phyloP scores from a whole-genome alignment of 2,797 vertebrate genomes.

The Sebastes nivosus region DNA sequence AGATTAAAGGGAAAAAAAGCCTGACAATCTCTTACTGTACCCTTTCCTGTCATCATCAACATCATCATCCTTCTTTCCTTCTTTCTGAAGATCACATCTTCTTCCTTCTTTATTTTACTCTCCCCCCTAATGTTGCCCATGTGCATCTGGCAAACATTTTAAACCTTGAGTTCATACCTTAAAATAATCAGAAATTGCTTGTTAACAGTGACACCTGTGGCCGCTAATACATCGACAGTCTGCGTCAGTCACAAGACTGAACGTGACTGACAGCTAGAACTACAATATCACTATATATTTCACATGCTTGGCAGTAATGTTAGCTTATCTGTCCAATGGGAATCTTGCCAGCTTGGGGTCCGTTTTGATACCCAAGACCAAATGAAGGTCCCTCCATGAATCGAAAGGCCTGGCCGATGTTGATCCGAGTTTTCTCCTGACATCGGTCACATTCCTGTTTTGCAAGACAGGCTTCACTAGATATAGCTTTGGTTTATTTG shows the following conservation, averaged over 20 bases:
- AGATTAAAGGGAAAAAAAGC: neutral
- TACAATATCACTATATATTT: too few relatives aligned
- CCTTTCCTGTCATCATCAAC: neutral
- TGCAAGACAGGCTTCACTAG: too few relatives aligned
- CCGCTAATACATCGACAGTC: accelerated
- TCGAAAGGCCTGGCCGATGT: too few relatives aligned
- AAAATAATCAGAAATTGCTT: neutral
- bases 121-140: conserved; percentile 54
- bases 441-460: too few relatives aligned
- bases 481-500: too few relatives aligned
- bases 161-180: neutral
- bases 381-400: too few relatives aligned
- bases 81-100: neutral
- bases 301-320: too few relatives aligned
- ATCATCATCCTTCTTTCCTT: neutral
- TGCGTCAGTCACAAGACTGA: too few relatives aligned
- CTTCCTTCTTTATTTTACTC: neutral
- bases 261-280: too few relatives aligned
- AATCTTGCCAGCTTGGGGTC: accelerated
- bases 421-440: too few relatives aligned
- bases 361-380: too few relatives aligned
- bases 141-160: conserved; percentile 61
- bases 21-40: neutral
- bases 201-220: neutral
- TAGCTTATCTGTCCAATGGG: too few relatives aligned